A percentile compares a stretch with the other conserved stretches of the same genome.
phyloP scores from a whole-genome alignment of 2,888 invertebrate species.

The Desoria tigrina region DNA sequence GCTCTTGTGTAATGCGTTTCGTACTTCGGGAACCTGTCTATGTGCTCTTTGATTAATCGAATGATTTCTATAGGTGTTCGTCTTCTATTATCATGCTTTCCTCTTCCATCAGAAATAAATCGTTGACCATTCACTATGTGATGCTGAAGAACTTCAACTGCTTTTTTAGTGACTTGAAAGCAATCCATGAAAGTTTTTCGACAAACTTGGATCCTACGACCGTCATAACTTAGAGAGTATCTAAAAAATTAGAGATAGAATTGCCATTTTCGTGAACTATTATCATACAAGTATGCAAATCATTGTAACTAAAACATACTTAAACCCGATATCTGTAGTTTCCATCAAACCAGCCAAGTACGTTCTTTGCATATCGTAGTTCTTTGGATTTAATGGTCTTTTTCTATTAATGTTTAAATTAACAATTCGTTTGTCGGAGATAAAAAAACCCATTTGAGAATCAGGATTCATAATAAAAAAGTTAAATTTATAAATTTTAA shows the following conservation, averaged over 20 bases:
- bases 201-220: neutral
- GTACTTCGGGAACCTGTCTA: conserved; percentile 5
- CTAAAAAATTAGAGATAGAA: neutral
- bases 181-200: neutral
- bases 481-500: too few species aligned
- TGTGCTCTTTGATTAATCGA: conserved; percentile 3
- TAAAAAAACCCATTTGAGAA: too few species aligned
- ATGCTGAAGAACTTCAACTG: neutral
- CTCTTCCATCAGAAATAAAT: conserved; percentile 2
- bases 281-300: too few species aligned
- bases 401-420: too few species aligned
- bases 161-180: neutral
- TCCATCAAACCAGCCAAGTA: neutral
- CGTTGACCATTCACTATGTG: neutral
- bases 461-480: too few species aligned
- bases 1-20: neutral
- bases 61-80: neutral
- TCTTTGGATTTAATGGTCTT: too few species aligned
- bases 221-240: neutral
- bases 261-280: neutral
- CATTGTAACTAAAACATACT: too few species aligned
- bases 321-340: too few species aligned
- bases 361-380: neutral
- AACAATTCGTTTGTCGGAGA: too few species aligned
- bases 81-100: neutral